phyloP scores from a whole-genome alignment of 1,140 invertebrate genomes.

The Centruroides vittatus region DNA sequence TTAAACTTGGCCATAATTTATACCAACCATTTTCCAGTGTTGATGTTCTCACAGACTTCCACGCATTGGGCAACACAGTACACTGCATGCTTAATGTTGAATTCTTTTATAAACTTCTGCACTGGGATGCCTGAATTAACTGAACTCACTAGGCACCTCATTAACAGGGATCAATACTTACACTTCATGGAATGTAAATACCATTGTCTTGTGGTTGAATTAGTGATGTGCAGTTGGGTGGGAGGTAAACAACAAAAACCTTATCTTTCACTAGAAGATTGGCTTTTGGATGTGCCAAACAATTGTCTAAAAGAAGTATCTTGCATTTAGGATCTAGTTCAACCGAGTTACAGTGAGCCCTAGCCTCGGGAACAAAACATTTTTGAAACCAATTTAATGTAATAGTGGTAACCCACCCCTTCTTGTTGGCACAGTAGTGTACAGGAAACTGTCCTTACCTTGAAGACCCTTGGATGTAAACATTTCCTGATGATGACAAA shows the following conservation, averaged over 20 bases:
- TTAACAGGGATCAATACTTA: neutral
- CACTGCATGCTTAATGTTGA: neutral
- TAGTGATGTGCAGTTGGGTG: neutral
- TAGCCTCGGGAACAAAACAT: constrained; percentile 2
- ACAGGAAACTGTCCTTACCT: neutral
- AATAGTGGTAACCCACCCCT: neutral
- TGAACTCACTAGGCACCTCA: neutral
- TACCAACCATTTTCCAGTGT: no score
- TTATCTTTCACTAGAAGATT: neutral
- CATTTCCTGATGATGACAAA: constrained; percentile 5
- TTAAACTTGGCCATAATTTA: no score
- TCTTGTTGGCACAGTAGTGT: neutral
- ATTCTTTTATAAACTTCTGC: neutral
- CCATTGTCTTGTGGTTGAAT: neutral
- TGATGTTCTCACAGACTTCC: neutral
- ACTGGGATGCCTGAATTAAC: neutral
- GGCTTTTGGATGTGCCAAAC: neutral
- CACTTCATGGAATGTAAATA: neutral
- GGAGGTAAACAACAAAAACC: neutral
- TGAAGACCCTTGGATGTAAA: neutral
- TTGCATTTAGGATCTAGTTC: neutral
- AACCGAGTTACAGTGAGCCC: neutral
- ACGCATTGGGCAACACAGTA: neutral
- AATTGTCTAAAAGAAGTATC: constrained; percentile 7
- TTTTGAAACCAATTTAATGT: constrained; percentile 1